Evolutionary conservation across 1,140 invertebrate genomes (phyloP).

Genomic region (Lepidostoma basale): DNA sequence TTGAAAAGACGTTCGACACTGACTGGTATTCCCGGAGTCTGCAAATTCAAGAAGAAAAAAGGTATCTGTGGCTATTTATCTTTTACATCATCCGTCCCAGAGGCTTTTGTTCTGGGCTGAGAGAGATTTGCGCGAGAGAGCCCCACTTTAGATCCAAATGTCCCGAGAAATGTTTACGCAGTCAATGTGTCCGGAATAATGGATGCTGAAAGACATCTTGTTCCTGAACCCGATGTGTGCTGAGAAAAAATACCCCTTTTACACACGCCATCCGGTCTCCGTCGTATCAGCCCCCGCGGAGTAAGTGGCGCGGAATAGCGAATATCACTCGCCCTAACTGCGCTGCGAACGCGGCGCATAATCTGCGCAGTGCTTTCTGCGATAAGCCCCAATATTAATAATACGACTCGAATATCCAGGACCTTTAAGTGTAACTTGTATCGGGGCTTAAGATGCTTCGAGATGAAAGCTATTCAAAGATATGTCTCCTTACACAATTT

Average conservation of each 20-base stretch:
- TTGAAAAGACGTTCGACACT: constrained; percentile 4
- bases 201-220: constrained; percentile 17
- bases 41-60: constrained; percentile 6
- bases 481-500: too few relatives aligned
- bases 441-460: not conserved
- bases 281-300: not conserved
- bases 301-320: not conserved
- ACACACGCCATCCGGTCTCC: not conserved
- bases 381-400: not conserved
- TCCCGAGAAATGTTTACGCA: constrained; percentile 10
- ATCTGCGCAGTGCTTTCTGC: not conserved
- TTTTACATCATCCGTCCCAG: constrained; percentile 38
- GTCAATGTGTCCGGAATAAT: constrained; percentile 29
- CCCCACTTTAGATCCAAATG: constrained; percentile 4
- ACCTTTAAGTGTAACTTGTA: constrained; percentile 6
- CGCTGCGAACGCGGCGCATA: not conserved
- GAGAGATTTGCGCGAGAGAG: constrained; percentile 12
- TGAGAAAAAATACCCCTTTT: constrained; percentile 18
- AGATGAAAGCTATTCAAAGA: constrained; percentile 13
- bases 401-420: not conserved
- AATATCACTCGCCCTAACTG: not conserved
- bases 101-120: constrained; percentile 11
- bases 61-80: constrained; percentile 41
- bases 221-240: constrained; percentile 15
- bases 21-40: constrained; percentile 4